These are phyloP conservation scores for Campoplex nolae DNA, from an alignment of 2,888 invertebrate species.

Conservation along the genomic window DNA sequence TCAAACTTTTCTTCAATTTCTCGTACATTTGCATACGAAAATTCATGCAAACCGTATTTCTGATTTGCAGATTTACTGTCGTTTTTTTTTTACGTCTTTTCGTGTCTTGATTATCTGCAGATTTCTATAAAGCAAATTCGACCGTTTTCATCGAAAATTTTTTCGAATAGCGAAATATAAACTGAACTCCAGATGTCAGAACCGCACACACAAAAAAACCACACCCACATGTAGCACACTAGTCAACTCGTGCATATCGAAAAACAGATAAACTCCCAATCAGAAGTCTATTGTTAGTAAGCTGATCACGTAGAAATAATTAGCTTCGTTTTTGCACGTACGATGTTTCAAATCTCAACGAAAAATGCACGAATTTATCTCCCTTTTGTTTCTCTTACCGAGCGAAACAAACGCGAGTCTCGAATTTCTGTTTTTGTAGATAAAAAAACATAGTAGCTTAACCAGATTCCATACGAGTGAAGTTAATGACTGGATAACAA, in stretches of 20 bases:
- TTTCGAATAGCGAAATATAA: too few relatives aligned
- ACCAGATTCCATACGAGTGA: neutral
- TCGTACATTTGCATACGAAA: neutral
- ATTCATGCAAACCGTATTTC: neutral
- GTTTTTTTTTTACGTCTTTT: neutral
- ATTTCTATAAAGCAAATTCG: neutral
- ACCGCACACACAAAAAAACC: too few relatives aligned
- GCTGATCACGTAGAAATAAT: neutral
- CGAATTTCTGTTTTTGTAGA: neutral
- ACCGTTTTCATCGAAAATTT: neutral
- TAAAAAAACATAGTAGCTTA: neutral
- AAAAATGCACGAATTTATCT: neutral
- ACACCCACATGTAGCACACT: neutral
- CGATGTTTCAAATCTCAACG: neutral
- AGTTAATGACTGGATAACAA: neutral
- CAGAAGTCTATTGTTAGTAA: neutral
- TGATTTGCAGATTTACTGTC: neutral
- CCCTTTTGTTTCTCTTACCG: neutral
- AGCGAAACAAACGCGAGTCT: neutral
- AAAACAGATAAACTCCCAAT: neutral
- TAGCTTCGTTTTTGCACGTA: neutral
- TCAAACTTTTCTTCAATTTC: neutral
- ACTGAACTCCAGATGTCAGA: too few relatives aligned
- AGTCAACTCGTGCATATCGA: neutral
- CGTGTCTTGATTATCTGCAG: neutral